A percentile compares a stretch with the other conserved stretches of the same genome.
phyloP scores from a whole-genome alignment of 2,797 vertebrate genomes.

The Poeciliopsis turneri region DNA sequence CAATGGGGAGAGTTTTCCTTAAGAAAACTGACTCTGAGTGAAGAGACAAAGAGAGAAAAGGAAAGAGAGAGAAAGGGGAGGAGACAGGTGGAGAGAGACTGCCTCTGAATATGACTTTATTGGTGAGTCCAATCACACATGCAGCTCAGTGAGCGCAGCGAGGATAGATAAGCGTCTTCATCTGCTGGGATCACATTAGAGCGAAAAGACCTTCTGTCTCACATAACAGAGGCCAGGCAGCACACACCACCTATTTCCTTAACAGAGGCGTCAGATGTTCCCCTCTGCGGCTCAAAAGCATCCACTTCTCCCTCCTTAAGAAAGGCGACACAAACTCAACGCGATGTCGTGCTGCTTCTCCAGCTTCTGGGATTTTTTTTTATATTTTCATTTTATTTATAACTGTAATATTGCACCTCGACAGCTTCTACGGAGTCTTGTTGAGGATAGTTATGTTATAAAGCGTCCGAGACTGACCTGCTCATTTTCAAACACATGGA shows the following conservation, averaged over 20 bases:
- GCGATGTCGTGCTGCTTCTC: too few species aligned
- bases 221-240: slow-evolving; percentile 1
- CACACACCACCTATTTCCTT: background rate
- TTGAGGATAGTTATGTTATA: background rate
- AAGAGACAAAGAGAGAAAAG: background rate
- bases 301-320: background rate
- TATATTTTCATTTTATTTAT: background rate
- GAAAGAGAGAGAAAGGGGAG: slow-evolving; percentile 21
- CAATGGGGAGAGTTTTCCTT: background rate
- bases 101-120: slow-evolving; percentile 34
- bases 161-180: slow-evolving; percentile 16
- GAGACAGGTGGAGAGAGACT: slow-evolving; percentile 10
- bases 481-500: background rate
- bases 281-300: background rate
- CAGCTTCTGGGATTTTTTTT: background rate
- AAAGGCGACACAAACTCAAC: background rate
- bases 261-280: background rate
- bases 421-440: background rate
- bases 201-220: background rate
- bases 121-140: slow-evolving; percentile 68
- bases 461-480: background rate
- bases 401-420: background rate
- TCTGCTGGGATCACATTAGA: slow-evolving; percentile 16
- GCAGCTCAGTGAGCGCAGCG: slow-evolving; percentile 33
- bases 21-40: background rate